Evolutionary conservation across 1,140 invertebrate species (phyloP).

Genomic region (Drosophila aff.): DNA sequence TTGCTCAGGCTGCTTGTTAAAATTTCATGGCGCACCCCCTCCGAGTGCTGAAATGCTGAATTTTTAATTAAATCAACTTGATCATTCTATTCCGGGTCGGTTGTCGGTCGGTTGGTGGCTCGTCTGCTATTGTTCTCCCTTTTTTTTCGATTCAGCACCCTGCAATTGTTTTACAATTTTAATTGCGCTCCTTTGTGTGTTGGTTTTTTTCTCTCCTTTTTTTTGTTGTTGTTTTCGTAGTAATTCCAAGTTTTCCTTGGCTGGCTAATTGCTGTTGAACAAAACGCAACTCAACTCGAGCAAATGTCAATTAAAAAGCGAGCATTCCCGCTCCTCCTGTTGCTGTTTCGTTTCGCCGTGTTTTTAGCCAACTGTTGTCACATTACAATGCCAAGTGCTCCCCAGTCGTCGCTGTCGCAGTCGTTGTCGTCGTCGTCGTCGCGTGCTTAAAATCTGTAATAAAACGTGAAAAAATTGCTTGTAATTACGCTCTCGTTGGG

Average conservation of each 20-base stretch:
- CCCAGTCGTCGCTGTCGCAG: constrained; percentile 36
- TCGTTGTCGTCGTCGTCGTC: constrained; percentile 29
- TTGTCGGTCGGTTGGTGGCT: constrained; percentile 7
- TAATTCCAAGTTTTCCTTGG: constrained; percentile 12
- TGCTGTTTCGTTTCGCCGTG: constrained; percentile 26
- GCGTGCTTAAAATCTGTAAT: constrained; percentile 80
- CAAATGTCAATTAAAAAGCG: constrained; percentile 82
- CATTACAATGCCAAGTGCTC: constrained; percentile 73
- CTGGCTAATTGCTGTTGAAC: constrained; percentile 72
- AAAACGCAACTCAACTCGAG: constrained; percentile 67
- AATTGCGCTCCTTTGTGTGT: constrained; percentile 41
- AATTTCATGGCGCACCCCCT: constrained; percentile 62
- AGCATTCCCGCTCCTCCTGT: constrained; percentile 57
- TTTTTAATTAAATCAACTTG: constrained; percentile 81
- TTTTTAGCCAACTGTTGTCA: constrained; percentile 74
- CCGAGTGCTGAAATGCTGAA: constrained; percentile 43
- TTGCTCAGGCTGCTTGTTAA: constrained; percentile 55
- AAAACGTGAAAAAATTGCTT: constrained; percentile 82
- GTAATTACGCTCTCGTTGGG: constrained; percentile 72
- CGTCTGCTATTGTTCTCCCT: constrained; percentile 24
- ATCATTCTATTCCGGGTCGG: constrained; percentile 63
- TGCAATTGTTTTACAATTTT: constrained; percentile 61
- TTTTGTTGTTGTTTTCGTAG: constrained; percentile 16
- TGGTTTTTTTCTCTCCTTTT: neutral
- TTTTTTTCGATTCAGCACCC: constrained; percentile 46